Conservation (phyloP, 2,797 vertebrate species). For the Peromyscus attwateri region DNA sequence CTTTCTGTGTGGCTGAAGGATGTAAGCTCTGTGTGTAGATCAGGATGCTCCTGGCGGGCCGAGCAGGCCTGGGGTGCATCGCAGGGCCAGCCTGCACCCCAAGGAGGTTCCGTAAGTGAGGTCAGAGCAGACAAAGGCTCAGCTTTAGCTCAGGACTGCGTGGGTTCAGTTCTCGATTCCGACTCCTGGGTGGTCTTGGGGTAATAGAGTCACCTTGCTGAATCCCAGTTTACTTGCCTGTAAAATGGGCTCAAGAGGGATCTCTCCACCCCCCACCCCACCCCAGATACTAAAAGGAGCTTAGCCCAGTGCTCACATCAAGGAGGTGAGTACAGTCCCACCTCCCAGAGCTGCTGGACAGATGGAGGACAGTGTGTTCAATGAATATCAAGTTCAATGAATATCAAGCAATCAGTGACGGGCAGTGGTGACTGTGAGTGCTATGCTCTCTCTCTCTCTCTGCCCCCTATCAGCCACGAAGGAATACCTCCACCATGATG, state of each 20-base stretch:
- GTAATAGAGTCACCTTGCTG: neutral
- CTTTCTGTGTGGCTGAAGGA: neutral
- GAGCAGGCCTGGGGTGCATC: accelerated
- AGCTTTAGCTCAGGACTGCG: neutral
- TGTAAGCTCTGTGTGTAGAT: neutral
- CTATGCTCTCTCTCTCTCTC: neutral
- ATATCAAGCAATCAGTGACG: neutral
- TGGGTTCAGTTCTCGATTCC: neutral
- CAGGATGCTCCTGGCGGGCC: neutral
- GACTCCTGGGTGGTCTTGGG: neutral
- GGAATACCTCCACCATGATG: neutral
- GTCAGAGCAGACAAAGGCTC: neutral
- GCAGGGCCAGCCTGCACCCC: neutral
- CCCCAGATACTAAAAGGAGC: neutral
- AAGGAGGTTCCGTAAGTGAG: neutral
- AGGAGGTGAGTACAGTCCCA: neutral
- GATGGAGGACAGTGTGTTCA: neutral
- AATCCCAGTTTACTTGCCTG: neutral
- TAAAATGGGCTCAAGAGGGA: neutral
- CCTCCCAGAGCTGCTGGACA: neutral
- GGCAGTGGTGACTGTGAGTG: neutral
- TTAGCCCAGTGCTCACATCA: neutral
- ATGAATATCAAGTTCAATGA: neutral
- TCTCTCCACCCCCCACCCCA: too few relatives aligned
- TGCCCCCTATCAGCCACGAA: too few relatives aligned